phyloP scores from a whole-genome alignment of 1,140 invertebrate genomes.

The Cotesia typhae region DNA sequence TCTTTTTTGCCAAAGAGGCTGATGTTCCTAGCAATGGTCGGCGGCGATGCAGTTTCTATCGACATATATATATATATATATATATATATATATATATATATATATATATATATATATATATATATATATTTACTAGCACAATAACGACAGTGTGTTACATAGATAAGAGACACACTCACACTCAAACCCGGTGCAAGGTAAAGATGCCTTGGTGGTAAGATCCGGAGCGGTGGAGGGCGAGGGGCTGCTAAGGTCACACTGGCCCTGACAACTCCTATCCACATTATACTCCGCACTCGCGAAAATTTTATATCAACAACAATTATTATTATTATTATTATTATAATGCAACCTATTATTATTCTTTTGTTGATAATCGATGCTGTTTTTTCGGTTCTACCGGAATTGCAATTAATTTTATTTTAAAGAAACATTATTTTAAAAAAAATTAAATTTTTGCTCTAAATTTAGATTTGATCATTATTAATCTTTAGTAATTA shows the following conservation, averaged over 20 bases:
- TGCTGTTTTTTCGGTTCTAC: no score
- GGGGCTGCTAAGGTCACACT: constrained; percentile 61
- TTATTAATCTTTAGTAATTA: no score
- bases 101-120: no score
- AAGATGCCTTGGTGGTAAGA: constrained; percentile 2
- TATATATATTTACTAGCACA: constrained; percentile 3
- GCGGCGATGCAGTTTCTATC: constrained; percentile 18
- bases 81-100: no score
- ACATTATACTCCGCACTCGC: constrained; percentile 54
- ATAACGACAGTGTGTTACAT: constrained; percentile 10
- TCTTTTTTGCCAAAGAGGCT: constrained; percentile 39
- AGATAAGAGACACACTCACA: no score
- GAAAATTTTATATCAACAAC: constrained; percentile 52
- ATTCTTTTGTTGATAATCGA: no score
- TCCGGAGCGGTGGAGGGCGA: constrained; percentile 33
- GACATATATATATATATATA: no score
- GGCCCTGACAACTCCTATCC: constrained; percentile 54
- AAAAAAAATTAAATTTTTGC: no score
- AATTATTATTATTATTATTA: neutral
- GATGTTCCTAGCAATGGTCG: constrained; percentile 36
- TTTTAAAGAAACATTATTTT: no score
- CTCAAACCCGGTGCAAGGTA: neutral
- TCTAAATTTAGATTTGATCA: no score
- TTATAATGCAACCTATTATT: no score
- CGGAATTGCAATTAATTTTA: no score